Percentiles rank a stretch among this genome's conserved stretches.
Conservation (phyloP, 2,888 invertebrate genomes). For the Osmoderma eremita region DNA sequence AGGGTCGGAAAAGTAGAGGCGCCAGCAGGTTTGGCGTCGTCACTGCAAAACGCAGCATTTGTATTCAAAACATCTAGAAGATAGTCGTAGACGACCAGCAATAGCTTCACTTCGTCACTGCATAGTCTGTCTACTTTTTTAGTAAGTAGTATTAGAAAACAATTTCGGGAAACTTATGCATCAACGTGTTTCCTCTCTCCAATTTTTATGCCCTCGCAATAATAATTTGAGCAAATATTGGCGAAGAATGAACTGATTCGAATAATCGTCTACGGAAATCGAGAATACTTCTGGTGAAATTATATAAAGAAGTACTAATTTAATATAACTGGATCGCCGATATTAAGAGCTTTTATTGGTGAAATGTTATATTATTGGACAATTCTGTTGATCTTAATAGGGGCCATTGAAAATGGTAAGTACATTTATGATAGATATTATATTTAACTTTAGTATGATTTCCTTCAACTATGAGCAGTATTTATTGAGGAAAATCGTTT, state of each 20-base stretch:
- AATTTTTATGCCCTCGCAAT: slow-evolving; percentile 1
- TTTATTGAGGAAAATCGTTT: no score
- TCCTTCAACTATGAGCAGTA: no score
- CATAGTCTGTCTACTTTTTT: not conserved
- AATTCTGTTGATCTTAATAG: slow-evolving; percentile 2
- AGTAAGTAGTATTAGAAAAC: slow-evolving; percentile 1
- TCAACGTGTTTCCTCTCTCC: not conserved
- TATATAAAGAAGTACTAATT: not conserved
- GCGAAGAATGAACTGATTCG: not conserved
- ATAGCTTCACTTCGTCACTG: slow-evolving; percentile 43
- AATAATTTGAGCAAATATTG: not conserved
- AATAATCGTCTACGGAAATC: not conserved
- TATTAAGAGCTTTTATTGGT: not conserved
- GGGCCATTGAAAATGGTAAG: slow-evolving; percentile 19
- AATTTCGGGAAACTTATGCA: not conserved
- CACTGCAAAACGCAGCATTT: slow-evolving; percentile 46
- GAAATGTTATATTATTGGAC: slow-evolving; percentile 10
- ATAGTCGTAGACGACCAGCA: slow-evolving; percentile 30
- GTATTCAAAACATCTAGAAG: slow-evolving; percentile 46
- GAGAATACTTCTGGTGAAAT: not conserved
- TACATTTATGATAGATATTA: not conserved
- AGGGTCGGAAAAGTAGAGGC: slow-evolving; percentile 49
- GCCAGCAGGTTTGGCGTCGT: slow-evolving; percentile 52
- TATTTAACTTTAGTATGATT: no score
- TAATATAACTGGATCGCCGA: not conserved